phyloP scores from a whole-genome alignment of 2,797 vertebrate genomes.

The Simalia tracyae region DNA sequence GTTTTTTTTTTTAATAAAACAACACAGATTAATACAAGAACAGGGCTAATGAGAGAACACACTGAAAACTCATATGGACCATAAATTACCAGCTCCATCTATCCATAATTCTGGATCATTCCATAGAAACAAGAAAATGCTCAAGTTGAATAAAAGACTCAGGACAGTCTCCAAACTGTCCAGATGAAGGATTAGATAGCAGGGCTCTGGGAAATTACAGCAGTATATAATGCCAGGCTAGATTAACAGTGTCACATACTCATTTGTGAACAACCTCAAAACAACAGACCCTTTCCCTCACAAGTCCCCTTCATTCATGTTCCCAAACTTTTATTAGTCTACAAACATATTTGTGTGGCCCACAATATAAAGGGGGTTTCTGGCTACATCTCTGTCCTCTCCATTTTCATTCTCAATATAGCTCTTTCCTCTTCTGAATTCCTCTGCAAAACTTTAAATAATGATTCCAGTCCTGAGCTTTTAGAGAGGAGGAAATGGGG shows the following conservation, averaged over 20 bases:
- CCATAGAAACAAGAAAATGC: background rate
- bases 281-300: background rate
- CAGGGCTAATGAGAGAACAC: background rate
- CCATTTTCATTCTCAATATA: background rate
- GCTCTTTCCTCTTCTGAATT: background rate
- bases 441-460: background rate
- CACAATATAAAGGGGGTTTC: background rate
- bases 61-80: background rate
- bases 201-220: background rate
- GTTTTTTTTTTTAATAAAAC: background rate
- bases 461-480: background rate
- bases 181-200: background rate
- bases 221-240: background rate
- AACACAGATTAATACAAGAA: background rate
- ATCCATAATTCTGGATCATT: background rate
- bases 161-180: background rate
- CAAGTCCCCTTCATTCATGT: background rate
- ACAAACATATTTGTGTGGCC: background rate
- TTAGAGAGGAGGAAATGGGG: background rate
- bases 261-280: background rate
- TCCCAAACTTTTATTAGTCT: background rate
- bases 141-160: background rate
- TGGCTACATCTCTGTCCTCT: background rate
- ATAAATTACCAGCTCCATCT: background rate
- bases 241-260: background rate